Percentiles rank a stretch among this genome's conserved stretches.
Conservation (phyloP, 92 coral and sea anemone species). For the Umimayanthus chanpuru region DNA sequence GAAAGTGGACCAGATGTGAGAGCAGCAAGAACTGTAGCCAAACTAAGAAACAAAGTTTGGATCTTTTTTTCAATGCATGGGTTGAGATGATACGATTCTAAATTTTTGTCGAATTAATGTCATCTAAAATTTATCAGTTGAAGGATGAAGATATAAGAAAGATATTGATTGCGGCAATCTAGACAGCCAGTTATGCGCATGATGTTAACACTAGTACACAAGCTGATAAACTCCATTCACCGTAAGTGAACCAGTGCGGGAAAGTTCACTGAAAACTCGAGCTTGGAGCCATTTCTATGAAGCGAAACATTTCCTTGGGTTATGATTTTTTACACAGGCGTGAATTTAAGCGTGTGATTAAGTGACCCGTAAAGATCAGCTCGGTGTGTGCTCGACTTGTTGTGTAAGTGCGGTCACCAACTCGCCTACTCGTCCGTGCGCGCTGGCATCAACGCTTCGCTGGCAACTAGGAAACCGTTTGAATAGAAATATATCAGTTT, state of each 20-base stretch:
- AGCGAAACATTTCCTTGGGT: neutral
- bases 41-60: neutral
- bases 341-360: neutral
- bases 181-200: neutral
- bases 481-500: neutral
- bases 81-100: neutral
- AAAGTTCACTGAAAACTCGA: conserved; percentile 33
- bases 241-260: conserved; percentile 12
- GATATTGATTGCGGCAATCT: neutral
- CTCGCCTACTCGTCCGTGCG: neutral
- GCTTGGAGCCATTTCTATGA: conserved; percentile 17
- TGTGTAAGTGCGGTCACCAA: conserved; percentile 2
- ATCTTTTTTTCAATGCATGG: neutral
- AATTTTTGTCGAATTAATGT: neutral
- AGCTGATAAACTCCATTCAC: neutral
- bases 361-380: conserved; percentile 22
- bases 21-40: neutral
- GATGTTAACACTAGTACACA: neutral
- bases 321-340: conserved; percentile 8
- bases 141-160: neutral
- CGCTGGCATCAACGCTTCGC: conserved; percentile 4
- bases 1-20: neutral
- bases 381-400: conserved; percentile 9
- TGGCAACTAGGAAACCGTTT: neutral
- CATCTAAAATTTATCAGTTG: conserved; percentile 36